Evolutionary conservation across 2,113 vertebrate genomes (phyloP).

Genomic region (Indicator indicator): DNA sequence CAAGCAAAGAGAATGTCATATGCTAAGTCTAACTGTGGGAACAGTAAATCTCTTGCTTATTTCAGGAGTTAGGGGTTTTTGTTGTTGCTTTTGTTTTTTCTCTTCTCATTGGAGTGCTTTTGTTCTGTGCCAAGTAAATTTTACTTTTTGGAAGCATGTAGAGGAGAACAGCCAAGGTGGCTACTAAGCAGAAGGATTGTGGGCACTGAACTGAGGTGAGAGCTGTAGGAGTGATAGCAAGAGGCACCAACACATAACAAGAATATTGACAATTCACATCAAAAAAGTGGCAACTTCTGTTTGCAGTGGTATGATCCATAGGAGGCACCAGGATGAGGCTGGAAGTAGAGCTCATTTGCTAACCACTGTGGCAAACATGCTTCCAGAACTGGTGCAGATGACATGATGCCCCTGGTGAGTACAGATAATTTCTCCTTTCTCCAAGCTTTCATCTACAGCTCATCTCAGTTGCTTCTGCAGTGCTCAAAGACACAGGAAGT

Average conservation of each 20-base stretch:
- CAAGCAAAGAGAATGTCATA: background rate
- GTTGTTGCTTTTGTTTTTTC: too few species aligned
- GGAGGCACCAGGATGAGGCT: background rate
- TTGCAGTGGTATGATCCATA: rapidly evolving
- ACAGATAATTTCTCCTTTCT: background rate
- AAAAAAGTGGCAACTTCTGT: background rate
- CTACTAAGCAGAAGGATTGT: background rate
- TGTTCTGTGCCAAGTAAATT: background rate
- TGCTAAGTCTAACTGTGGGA: conserved; percentile 12
- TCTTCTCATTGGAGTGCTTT: background rate
- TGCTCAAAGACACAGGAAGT: background rate
- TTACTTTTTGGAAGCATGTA: background rate
- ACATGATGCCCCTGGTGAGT: background rate
- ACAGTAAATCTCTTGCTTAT: background rate
- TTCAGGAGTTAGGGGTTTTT: background rate
- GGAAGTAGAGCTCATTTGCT: background rate
- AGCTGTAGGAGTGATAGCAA: background rate
- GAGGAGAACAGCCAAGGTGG: rapidly evolving
- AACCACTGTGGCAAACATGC: background rate
- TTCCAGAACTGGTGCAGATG: background rate
- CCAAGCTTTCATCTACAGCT: background rate
- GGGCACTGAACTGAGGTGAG: rapidly evolving
- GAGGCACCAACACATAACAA: background rate
- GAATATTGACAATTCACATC: background rate
- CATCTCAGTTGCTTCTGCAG: background rate